These are phyloP conservation scores for Portunus trituberculatus DNA, from an alignment of 1,140 invertebrate species.

Conservation along the genomic window DNA sequence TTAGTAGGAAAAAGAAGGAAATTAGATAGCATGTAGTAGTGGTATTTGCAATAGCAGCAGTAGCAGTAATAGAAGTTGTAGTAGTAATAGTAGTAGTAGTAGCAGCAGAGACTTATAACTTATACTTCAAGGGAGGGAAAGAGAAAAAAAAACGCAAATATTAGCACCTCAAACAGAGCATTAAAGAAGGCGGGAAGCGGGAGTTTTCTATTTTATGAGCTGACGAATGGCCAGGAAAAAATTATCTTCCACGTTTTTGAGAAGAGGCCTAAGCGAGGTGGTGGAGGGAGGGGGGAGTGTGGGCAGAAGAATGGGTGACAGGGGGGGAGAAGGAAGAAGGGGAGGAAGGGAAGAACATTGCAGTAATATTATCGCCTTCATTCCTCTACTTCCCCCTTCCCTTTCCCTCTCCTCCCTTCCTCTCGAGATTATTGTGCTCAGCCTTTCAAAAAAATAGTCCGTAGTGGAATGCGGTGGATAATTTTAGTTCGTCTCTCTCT, in stretches of 20 bases:
- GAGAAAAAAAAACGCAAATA: too few species aligned
- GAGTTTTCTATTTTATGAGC: not conserved
- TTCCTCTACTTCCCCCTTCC: not conserved
- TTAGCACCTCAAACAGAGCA: too few species aligned
- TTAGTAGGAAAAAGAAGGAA: too few species aligned
- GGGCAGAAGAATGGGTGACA: not conserved
- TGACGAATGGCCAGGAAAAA: not conserved
- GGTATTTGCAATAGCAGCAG: too few species aligned
- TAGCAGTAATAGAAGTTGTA: too few species aligned
- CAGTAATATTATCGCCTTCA: not conserved
- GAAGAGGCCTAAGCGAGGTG: not conserved
- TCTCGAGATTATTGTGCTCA: conserved; percentile 7
- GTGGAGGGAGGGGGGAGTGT: not conserved
- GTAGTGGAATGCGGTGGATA: conserved; percentile 1
- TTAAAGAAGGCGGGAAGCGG: not conserved
- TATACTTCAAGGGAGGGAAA: too few species aligned
- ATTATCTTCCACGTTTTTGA: not conserved
- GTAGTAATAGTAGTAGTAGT: too few species aligned
- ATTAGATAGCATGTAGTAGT: not conserved
- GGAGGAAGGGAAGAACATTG: not conserved
- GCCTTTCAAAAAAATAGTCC: not conserved
- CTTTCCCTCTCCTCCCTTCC: not conserved
- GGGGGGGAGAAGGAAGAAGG: not conserved
- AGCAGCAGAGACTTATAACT: too few species aligned
- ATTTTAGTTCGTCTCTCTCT: not conserved